These are phyloP conservation scores for Cylloceria caligata DNA, from an alignment of 2,888 invertebrate species.

Conservation along the genomic window DNA sequence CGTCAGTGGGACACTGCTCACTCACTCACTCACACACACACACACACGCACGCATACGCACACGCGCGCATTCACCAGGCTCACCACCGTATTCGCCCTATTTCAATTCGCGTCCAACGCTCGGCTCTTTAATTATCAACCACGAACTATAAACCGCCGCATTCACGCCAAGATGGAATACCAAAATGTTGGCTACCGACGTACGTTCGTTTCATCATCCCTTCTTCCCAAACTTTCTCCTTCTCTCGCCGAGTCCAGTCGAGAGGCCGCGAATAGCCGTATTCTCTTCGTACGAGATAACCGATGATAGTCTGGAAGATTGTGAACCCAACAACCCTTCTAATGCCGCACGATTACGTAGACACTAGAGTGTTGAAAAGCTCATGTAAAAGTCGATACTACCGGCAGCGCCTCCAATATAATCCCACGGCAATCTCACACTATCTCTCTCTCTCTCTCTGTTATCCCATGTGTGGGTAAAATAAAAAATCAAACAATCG, in stretches of 20 bases:
- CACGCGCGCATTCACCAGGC: slow-evolving; percentile 20
- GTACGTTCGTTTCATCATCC: slow-evolving; percentile 44
- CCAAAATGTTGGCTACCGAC: slow-evolving; percentile 55
- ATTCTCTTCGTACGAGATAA: slow-evolving; percentile 60
- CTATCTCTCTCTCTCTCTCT: too few relatives aligned
- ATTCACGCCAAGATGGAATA: slow-evolving; percentile 70
- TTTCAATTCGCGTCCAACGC: slow-evolving; percentile 60
- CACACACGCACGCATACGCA: slow-evolving; percentile 1
- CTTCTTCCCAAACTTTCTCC: slow-evolving; percentile 19
- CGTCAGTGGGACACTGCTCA: slow-evolving; percentile 24
- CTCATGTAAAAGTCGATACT: neutral
- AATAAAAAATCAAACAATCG: slow-evolving; percentile 45
- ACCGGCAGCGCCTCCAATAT: slow-evolving; percentile 50
- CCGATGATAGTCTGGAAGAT: too few relatives aligned
- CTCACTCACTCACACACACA: slow-evolving; percentile 10
- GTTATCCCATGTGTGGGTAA: too few relatives aligned
- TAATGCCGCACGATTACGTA: neutral
- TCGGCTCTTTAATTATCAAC: slow-evolving; percentile 69
- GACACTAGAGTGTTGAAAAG: neutral
- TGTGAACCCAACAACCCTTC: too few relatives aligned
- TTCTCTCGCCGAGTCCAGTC: neutral
- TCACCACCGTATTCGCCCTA: slow-evolving; percentile 63
- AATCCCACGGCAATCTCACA: neutral
- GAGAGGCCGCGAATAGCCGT: slow-evolving; percentile 20
- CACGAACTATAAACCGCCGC: slow-evolving; percentile 74